A percentile compares a stretch with the other conserved stretches of the same genome.
Evolutionary conservation across 2,888 invertebrate genomes (phyloP).

Genomic region (Lithophane socia): DNA sequence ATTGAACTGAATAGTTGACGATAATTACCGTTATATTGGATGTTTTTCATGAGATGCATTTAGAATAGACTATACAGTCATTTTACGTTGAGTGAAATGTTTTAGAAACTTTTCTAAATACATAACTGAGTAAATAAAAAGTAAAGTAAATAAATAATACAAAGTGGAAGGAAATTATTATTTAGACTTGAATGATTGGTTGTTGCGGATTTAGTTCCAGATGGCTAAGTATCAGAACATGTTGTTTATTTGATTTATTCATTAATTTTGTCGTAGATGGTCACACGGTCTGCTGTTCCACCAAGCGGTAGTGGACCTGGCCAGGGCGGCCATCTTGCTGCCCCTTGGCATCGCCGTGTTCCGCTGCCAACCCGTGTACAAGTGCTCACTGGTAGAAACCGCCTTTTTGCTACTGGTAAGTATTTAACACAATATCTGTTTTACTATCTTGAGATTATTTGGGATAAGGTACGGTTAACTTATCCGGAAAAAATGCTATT

Average conservation of each 20-base stretch:
- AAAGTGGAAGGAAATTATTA: background rate
- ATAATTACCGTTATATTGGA: background rate
- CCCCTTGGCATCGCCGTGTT: constrained; percentile 95
- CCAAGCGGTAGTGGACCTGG: constrained; percentile 96
- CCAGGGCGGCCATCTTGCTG: constrained; percentile 94
- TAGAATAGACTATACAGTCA: background rate
- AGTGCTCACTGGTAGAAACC: constrained; percentile 96
- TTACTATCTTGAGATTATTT: background rate
- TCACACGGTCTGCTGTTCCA: constrained; percentile 96
- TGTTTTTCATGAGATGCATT: background rate
- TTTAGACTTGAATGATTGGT: background rate
- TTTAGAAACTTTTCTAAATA: background rate
- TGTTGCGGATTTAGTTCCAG: background rate
- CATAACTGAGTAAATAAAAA: too few species aligned
- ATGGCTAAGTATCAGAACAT: background rate
- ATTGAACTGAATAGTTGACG: background rate
- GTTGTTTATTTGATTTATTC: background rate
- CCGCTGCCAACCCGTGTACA: constrained; percentile 95
- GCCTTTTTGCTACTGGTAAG: constrained; percentile 95
- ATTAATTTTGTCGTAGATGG: constrained; percentile 91
- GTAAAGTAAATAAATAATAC: too few species aligned
- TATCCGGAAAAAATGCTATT: background rate
- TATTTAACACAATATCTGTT: background rate
- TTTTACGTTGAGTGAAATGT: background rate
- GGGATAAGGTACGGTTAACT: background rate